Evolutionary conservation across 2,888 invertebrate genomes (phyloP).

Genomic region (Escarpia spicata): DNA sequence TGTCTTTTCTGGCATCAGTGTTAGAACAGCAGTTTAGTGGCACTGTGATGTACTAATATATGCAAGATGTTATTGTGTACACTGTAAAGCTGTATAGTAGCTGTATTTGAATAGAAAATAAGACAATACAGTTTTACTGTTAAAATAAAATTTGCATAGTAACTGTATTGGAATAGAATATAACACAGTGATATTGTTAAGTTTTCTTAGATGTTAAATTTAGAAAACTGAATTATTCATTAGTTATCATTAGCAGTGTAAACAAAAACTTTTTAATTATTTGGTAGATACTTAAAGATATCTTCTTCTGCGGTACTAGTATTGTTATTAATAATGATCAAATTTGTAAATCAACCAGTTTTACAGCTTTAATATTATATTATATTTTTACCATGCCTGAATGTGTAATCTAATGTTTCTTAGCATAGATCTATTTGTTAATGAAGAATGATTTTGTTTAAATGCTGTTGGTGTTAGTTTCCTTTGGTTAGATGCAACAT

Average conservation of each 20-base stretch:
- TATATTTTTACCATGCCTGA: background rate
- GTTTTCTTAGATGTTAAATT: background rate
- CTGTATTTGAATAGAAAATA: no score
- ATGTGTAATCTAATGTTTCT: background rate
- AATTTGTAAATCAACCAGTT: background rate
- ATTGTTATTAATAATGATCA: background rate
- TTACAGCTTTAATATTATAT: background rate
- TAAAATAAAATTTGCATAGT: no score
- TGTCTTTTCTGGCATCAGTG: background rate
- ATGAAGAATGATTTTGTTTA: background rate
- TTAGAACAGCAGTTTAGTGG: background rate
- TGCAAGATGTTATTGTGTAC: background rate
- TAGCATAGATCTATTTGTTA: background rate
- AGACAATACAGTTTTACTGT: no score
- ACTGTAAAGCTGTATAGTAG: no score
- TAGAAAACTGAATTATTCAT: background rate
- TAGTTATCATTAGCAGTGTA: background rate
- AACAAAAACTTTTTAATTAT: background rate
- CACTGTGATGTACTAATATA: background rate
- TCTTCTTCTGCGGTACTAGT: background rate
- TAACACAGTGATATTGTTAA: no score
- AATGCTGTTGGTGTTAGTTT: background rate
- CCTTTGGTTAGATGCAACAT: no score
- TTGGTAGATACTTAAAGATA: background rate
- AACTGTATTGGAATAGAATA: no score